These are phyloP conservation scores for Meloidogyne floridensis DNA, from an alignment of 1,140 invertebrate species.

Conservation along the genomic window DNA sequence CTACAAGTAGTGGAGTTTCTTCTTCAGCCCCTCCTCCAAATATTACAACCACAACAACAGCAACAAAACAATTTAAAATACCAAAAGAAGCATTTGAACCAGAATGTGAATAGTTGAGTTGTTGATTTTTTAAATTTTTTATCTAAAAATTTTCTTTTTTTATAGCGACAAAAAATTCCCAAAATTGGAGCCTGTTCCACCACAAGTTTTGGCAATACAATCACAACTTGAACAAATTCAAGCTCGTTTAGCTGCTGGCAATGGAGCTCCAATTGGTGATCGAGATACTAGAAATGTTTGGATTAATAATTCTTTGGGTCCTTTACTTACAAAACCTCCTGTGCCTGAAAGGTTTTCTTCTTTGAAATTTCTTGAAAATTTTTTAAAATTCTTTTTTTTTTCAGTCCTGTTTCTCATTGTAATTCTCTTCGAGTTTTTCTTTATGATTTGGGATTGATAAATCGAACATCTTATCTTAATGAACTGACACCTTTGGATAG, in stretches of 20 bases:
- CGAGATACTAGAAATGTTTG: conserved; percentile 50
- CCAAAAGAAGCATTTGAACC: conserved; percentile 53
- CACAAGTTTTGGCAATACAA: conserved; percentile 70
- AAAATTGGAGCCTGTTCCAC: conserved; percentile 74
- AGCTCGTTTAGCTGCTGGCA: conserved; percentile 44
- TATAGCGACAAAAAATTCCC: conserved; percentile 80
- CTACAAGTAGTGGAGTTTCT: not conserved
- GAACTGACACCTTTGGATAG: conserved; percentile 51
- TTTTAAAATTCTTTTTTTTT: conserved; percentile 21
- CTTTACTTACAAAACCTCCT: conserved; percentile 48
- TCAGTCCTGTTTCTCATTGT: conserved; percentile 50
- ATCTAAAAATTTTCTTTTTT: not conserved
- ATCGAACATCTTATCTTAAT: conserved; percentile 47
- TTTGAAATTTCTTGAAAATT: not conserved
- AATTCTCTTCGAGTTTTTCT: conserved; percentile 61
- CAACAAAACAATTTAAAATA: conserved; percentile 55
- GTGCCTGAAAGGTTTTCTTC: conserved; percentile 41
- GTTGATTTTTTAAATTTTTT: not conserved
- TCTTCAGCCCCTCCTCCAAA: not conserved
- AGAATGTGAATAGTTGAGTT: conserved; percentile 78
- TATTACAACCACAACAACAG: not conserved
- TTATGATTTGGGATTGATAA: conserved; percentile 62
- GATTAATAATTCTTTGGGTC: conserved; percentile 50
- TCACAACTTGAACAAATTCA: conserved; percentile 68
- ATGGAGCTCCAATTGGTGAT: conserved; percentile 55